A percentile compares a stretch with the other conserved stretches of the same genome.
Evolutionary conservation across 35 echinoderm and acorn worm species (phyloP).

Genomic region (Heliocidaris erythrogramma): DNA sequence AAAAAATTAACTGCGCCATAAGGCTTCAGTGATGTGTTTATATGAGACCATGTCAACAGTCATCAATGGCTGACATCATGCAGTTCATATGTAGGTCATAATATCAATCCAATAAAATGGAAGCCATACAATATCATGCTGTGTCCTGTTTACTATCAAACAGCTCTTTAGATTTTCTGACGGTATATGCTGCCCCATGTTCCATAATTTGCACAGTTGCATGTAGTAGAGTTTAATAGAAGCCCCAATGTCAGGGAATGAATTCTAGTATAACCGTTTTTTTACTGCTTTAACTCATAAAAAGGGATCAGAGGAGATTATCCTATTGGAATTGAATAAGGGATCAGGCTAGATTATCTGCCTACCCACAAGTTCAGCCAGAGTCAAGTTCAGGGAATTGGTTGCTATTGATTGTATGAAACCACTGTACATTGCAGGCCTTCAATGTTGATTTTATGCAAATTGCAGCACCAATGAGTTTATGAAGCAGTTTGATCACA

Average conservation of each 20-base stretch:
- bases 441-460: too few relatives aligned
- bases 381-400: neutral
- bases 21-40: neutral
- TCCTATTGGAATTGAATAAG: neutral
- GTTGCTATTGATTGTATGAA: too few relatives aligned
- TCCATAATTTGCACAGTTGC: too few relatives aligned
- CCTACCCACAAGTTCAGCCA: neutral
- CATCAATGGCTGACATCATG: neutral
- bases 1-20: neutral
- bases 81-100: neutral
- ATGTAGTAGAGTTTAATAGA: too few relatives aligned
- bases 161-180: neutral
- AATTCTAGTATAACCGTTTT: too few relatives aligned
- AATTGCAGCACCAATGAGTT: too few relatives aligned
- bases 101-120: neutral
- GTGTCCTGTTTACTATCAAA: neutral
- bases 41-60: neutral
- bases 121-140: neutral
- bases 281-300: neutral
- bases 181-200: too few relatives aligned
- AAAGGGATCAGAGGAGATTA: neutral
- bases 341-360: too few relatives aligned
- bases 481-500: too few relatives aligned
- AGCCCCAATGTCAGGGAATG: too few relatives aligned
- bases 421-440: too few relatives aligned